Percentiles rank a stretch among this genome's conserved stretches.
phyloP scores from a whole-genome alignment of 2,113 vertebrate species.

The Nerophis ophidion region DNA sequence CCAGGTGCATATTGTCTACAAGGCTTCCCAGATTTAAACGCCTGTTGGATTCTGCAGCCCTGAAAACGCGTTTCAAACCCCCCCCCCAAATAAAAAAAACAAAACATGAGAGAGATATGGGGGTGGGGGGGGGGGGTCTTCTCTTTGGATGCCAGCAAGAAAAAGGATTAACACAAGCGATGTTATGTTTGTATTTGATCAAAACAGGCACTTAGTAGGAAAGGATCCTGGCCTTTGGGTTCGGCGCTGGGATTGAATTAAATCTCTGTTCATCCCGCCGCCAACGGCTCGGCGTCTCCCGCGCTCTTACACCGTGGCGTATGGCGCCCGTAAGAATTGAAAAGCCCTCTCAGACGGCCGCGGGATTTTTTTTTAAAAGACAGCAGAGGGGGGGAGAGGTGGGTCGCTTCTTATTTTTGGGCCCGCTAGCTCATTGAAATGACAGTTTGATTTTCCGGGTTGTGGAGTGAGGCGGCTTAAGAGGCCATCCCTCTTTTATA shows the following conservation, averaged over 20 bases:
- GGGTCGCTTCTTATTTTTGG: too few species aligned
- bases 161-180: slow-evolving; percentile 20
- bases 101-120: not conserved
- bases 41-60: slow-evolving; percentile 16
- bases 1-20: slow-evolving; percentile 44
- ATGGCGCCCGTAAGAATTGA: slow-evolving; percentile 49
- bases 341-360: slow-evolving; percentile 31
- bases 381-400: not conserved
- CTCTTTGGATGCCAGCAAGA: slow-evolving; percentile 16
- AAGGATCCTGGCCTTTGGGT: slow-evolving; percentile 31
- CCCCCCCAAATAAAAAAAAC: not conserved
- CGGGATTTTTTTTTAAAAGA: slow-evolving; percentile 23
- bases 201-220: slow-evolving; percentile 34
- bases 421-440: slow-evolving; percentile 57
- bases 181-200: slow-evolving; percentile 38
- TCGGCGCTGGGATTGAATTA: slow-evolving; percentile 46
- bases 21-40: slow-evolving; percentile 39
- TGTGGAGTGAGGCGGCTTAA: slow-evolving; percentile 55
- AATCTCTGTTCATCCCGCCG: slow-evolving; percentile 37
- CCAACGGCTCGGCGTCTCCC: not conserved
- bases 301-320: slow-evolving; percentile 24
- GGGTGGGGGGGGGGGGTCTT: not conserved
- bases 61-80: slow-evolving; percentile 14
- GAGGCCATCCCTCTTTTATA: slow-evolving; percentile 62
- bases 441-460: slow-evolving; percentile 66